Percentiles rank a stretch among this genome's conserved stretches.
phyloP scores from a whole-genome alignment of 1,140 invertebrate genomes.

The Tetramorium alpestre region DNA sequence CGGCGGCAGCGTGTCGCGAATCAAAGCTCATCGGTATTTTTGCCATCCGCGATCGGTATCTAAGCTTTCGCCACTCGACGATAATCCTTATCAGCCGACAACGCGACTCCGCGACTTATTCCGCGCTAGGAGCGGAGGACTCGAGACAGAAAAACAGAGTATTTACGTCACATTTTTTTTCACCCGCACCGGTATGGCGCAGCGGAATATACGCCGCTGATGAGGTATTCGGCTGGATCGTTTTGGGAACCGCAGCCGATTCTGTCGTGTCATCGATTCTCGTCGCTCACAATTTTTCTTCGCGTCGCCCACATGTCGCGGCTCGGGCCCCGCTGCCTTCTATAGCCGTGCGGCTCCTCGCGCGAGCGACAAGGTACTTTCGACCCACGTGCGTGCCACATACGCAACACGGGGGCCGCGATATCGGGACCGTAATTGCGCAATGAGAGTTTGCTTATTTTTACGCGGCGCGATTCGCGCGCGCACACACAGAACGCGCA shows the following conservation, averaged over 20 bases:
- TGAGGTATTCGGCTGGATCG: background rate
- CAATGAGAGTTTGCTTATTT: slow-evolving; percentile 46
- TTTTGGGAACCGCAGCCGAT: background rate
- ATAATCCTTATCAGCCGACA: slow-evolving; percentile 38
- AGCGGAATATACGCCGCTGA: too few relatives aligned
- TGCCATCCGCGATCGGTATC: background rate
- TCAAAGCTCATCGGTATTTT: slow-evolving; percentile 39
- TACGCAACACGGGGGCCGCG: slow-evolving; percentile 58
- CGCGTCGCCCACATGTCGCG: slow-evolving; percentile 40
- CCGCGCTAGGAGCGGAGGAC: background rate
- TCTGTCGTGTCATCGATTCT: slow-evolving; percentile 22
- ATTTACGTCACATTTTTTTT: background rate
- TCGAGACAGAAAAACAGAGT: background rate
- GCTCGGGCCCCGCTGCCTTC: slow-evolving; percentile 41
- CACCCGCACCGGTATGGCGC: background rate
- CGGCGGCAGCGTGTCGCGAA: background rate
- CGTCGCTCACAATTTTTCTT: slow-evolving; percentile 25
- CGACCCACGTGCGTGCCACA: slow-evolving; percentile 59
- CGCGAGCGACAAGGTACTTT: slow-evolving; percentile 33
- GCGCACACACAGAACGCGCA: background rate
- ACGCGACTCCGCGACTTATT: background rate
- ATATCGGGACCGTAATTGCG: slow-evolving; percentile 53
- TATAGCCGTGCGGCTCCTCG: slow-evolving; percentile 31
- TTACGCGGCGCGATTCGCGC: slow-evolving; percentile 45
- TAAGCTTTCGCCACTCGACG: background rate